Evolutionary conservation across 2,113 vertebrate genomes (phyloP).

Genomic region (human): DNA sequence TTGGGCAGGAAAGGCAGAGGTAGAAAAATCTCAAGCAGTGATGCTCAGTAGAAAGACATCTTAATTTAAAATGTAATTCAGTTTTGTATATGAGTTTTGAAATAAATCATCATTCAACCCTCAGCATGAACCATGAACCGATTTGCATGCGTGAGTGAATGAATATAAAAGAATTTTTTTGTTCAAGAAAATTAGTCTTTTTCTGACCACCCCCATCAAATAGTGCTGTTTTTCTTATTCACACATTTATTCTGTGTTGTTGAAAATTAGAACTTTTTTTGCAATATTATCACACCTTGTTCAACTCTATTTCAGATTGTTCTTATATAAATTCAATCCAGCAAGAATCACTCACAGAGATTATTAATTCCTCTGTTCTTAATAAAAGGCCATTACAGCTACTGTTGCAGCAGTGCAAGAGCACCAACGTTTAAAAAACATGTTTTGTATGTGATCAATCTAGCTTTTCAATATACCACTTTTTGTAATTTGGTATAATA

Average conservation of each 20-base stretch:
- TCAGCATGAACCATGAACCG: slow-evolving; percentile 67
- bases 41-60: slow-evolving; percentile 49
- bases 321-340: not conserved
- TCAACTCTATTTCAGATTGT: slow-evolving; percentile 55
- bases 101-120: slow-evolving; percentile 67
- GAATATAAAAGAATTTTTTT: slow-evolving; percentile 58
- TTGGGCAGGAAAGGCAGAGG: not conserved
- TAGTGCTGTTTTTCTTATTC: slow-evolving; percentile 61
- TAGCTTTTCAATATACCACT: slow-evolving; percentile 8
- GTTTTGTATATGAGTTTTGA: slow-evolving; percentile 71
- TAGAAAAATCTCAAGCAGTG: not conserved
- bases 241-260: slow-evolving; percentile 46
- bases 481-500: slow-evolving; percentile 36
- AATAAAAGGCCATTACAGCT: slow-evolving; percentile 12
- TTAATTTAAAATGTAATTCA: slow-evolving; percentile 77
- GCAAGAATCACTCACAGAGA: not conserved
- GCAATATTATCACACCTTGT: not conserved
- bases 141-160: slow-evolving; percentile 63
- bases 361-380: not conserved
- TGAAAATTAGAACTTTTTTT: slow-evolving; percentile 58
- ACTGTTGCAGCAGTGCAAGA: not conserved
- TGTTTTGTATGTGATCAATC: not conserved
- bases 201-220: slow-evolving; percentile 29
- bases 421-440: not conserved
- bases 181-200: slow-evolving; percentile 26